Evolutionary conservation across 2,888 invertebrate genomes (phyloP), one percentile per base, ranked within the genome.

Genomic region (Hoplodrina blanda): DNA sequence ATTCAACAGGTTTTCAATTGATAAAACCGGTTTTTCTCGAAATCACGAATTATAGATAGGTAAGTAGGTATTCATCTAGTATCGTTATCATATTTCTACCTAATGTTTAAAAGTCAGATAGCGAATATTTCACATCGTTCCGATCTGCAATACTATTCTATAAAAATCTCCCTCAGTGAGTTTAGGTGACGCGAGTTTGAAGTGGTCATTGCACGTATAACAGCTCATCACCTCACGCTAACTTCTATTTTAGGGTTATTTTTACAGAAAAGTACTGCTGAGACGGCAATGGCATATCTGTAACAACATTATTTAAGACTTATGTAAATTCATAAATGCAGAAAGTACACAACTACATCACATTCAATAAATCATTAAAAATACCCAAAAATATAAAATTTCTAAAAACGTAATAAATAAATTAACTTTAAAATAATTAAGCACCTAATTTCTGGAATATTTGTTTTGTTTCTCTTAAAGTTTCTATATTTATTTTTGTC

Each of bases 341-440:
- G 74, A 56, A 73, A 64, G 41, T 49, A 73, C 10, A 1, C 7
- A n/a, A 20, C 33, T 33, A 33, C 33, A 5, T 33, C n/a, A n/a
- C n/a, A n/a, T n/a, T n/a, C n/a, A n/a, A n/a, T n/a, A n/a, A n/a
- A n/a, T n/a, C n/a, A n/a, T n/a, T n/a, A n/a, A n/a, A n/a, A n/a
- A n/a, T n/a, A n/a, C n/a, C n/a, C n/a, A n/a, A n/a, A n/a, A n/a
- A n/a, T n/a, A n/a, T n/a, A n/a, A n/a, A n/a, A n/a, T n/a, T n/a
- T n/a, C n/a, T n/a, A n/a, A n/a, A n/a, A n/a, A n/a, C n/a, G n/a
- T n/a, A n/a, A n/a, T n/a, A n/a, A n/a, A n/a, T n/a, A n/a, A n/a
- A n/a, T n/a, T n/a, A n/a, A n/a, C n/a, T n/a, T n/a, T n/a, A n/a
- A n/a, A n/a, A n/a, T n/a, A n/a, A n/a, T n/a, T n/a, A n/a, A n/a